Evolutionary conservation across 2,797 vertebrate species (phyloP).

Genomic region (Caiman crocodilus): DNA sequence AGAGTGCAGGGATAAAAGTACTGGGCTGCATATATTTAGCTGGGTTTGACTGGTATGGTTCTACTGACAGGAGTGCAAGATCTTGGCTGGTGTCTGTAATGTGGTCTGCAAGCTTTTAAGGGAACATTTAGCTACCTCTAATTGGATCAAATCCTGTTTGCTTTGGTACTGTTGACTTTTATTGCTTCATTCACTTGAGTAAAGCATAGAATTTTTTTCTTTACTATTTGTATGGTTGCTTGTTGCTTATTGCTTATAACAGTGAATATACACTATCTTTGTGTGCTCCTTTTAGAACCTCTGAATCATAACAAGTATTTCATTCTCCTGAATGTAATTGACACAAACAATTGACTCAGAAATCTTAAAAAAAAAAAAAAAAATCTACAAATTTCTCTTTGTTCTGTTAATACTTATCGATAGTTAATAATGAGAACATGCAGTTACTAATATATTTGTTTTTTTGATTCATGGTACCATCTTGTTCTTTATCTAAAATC

Average conservation of each 20-base stretch:
- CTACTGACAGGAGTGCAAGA: neutral
- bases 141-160: neutral
- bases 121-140: neutral
- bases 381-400: neutral
- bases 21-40: neutral
- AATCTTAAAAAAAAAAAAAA: slow-evolving; percentile 7
- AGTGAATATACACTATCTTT: neutral
- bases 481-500: neutral
- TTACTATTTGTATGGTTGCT: neutral
- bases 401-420: slow-evolving; percentile 32
- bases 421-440: slow-evolving; percentile 40
- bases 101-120: neutral
- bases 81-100: neutral
- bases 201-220: neutral
- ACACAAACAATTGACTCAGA: slow-evolving; percentile 5
- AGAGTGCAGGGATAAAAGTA: neutral
- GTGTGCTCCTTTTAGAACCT: neutral
- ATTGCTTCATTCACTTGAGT: too few species aligned
- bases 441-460: neutral
- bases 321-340: neutral
- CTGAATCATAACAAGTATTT: neutral
- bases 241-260: neutral
- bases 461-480: neutral
- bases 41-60: neutral
- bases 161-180: neutral